phyloP scores from a whole-genome alignment of 2,797 vertebrate genomes.

The Hemibagrus guttatus region DNA sequence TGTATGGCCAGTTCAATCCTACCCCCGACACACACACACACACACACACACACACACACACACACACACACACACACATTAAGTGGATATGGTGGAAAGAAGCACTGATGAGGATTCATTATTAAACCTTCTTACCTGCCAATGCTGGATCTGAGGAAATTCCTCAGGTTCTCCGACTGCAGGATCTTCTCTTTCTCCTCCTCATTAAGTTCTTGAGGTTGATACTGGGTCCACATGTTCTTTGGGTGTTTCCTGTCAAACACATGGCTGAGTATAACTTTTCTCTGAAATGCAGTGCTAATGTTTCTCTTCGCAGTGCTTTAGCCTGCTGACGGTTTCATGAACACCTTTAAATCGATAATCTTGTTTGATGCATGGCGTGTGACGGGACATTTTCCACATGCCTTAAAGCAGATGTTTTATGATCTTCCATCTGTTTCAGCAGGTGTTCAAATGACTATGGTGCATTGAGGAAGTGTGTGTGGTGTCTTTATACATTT shows the following conservation, averaged over 20 bases:
- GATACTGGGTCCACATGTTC: conserved; percentile 82
- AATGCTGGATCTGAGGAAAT: conserved; percentile 72
- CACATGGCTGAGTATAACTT: not conserved
- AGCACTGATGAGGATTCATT: not conserved
- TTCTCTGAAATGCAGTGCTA: not conserved
- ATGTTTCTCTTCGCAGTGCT: not conserved
- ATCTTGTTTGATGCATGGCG: not conserved
- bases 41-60: not conserved
- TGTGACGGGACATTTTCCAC: conserved; percentile 14
- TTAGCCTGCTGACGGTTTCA: not conserved
- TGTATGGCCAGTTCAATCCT: conserved; percentile 86
- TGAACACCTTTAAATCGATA: conserved; percentile 1
- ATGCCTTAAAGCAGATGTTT: conserved; percentile 27
- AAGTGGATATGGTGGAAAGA: not conserved
- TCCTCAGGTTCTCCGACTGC: conserved; percentile 72
- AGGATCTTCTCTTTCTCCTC: conserved; percentile 73
- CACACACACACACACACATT: not conserved
- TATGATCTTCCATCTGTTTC: conserved; percentile 5
- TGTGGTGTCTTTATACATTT: not conserved
- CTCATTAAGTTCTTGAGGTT: conserved; percentile 74
- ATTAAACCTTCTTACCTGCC: conserved; percentile 72
- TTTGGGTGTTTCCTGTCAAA: conserved; percentile 76
- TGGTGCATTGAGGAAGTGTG: not conserved
- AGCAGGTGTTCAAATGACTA: not conserved
- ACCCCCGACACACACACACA: conserved; percentile 17